Evolutionary conservation across 2,888 invertebrate genomes (phyloP), one percentile per base, ranked within the genome.

Genomic region (Pseudococcus jackbeardsleyi): DNA sequence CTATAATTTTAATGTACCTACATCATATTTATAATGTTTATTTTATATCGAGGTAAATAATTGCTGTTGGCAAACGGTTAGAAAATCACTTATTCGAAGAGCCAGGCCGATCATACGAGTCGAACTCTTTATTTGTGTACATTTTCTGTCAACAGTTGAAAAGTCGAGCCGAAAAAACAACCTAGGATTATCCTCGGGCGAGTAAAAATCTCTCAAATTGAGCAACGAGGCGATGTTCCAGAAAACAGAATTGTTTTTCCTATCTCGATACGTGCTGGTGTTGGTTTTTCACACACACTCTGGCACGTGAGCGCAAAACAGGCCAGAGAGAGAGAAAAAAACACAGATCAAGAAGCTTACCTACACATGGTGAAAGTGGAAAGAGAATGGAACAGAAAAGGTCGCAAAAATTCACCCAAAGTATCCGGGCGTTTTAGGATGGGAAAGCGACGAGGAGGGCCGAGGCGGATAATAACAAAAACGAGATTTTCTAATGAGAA

Each of bases 401-500:
- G 54, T 54, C 5, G 48, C 11, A 15, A 50, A 50, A 50, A 50
- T 50, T 15, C 42, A 42, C 6, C 48, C 48, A 12, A 50, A 50
- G 15, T n/a, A 54, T n/a, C 54, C 54, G 54, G 7, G 54, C n/a
- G 54, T n/a, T 54, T 54, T 54, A 7, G 54, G 19, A 64, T 1
- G 12, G 48, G 48, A 64, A 64, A 5, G n/a, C 2, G 59, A n/a
- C 0, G 8, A 5, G 26, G 26, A 15, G 7, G 7, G 68, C 5
- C 54, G n/a, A 54, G 54, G 68, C 11, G 68, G 68, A 68, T 68
- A 68, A 68, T 68, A 68, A 68, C 68, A 26, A 68, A 77, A 77
- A 77, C 77, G 77, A 77, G 77, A 77, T 77, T 77, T 77, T 42
- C 77, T 77, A 77, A 77, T 77, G 77, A 77, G 77, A 77, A 77